Conservation (phyloP, 1,140 invertebrate species). For the Lepidostoma basale region DNA sequence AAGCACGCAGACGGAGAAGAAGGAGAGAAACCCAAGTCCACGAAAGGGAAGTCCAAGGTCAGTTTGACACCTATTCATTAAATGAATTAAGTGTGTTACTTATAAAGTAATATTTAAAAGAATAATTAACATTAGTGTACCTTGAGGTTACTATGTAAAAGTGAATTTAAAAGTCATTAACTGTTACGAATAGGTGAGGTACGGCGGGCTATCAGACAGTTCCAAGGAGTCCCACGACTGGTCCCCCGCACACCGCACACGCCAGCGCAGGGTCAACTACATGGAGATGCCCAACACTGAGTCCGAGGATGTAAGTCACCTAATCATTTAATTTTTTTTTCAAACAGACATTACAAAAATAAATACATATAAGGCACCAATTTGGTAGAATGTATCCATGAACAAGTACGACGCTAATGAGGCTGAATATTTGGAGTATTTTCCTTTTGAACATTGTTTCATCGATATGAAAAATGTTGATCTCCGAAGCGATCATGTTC, state of each 20-base stretch:
- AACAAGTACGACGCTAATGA: too few species aligned
- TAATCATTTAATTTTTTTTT: too few species aligned
- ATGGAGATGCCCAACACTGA: conserved; percentile 71
- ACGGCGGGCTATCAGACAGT: conserved; percentile 55
- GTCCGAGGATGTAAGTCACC: conserved; percentile 70
- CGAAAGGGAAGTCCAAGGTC: not conserved
- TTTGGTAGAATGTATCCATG: too few species aligned
- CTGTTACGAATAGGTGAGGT: conserved; percentile 49
- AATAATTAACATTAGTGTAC: not conserved
- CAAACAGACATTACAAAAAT: too few species aligned
- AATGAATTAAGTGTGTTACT: not conserved
- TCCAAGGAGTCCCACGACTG: conserved; percentile 51
- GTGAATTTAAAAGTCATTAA: not conserved
- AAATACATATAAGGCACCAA: too few species aligned
- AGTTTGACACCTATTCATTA: not conserved
- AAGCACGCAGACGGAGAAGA: conserved; percentile 21
- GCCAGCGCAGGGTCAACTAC: conserved; percentile 72
- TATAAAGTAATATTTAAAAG: not conserved
- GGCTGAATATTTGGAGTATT: too few species aligned
- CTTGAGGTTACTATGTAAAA: not conserved
- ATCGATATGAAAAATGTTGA: too few species aligned
- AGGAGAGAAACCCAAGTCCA: not conserved
- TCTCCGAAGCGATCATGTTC: too few species aligned
- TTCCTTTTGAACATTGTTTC: too few species aligned
- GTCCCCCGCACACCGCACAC: conserved; percentile 61